A percentile compares a stretch with the other conserved stretches of the same genome.
phyloP scores from a whole-genome alignment of 2,797 vertebrate species.

The Pseudochirops corinnae region DNA sequence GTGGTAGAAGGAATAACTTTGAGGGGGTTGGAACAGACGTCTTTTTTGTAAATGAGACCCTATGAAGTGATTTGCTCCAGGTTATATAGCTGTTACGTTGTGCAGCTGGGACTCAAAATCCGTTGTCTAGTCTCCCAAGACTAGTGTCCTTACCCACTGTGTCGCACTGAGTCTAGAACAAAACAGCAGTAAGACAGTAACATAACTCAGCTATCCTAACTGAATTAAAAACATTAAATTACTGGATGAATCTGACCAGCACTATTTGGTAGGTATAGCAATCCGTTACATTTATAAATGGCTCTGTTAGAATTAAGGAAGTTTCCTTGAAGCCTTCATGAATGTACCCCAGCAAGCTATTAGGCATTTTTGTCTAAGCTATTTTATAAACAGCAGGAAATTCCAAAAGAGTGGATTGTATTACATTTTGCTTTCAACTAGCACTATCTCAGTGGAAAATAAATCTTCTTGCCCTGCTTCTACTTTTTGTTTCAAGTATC shows the following conservation, averaged over 20 bases:
- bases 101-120: not conserved
- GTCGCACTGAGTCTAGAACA: not conserved
- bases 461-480: not conserved
- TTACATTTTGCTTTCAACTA: conserved; percentile 62
- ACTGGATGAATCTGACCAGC: conserved; percentile 38
- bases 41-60: not conserved
- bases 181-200: not conserved
- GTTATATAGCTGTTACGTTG: not conserved
- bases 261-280: conserved; percentile 4
- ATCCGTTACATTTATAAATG: conserved; percentile 11
- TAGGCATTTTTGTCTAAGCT: conserved; percentile 66
- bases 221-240: conserved; percentile 58
- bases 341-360: conserved; percentile 51
- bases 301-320: conserved; percentile 23
- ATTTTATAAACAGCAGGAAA: conserved; percentile 60
- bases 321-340: conserved; percentile 50
- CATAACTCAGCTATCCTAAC: conserved; percentile 22
- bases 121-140: not conserved
- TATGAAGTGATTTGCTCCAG: not conserved
- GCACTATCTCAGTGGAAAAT: conserved; percentile 14
- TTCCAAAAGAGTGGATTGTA: conserved; percentile 54
- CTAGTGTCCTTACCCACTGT: not conserved
- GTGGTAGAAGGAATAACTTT: not conserved
- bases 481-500: not conserved
- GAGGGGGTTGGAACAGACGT: not conserved